Base-by-base conservation (phyloP, 2,113 vertebrate species). In the Osmerus eperlanus region DNA sequence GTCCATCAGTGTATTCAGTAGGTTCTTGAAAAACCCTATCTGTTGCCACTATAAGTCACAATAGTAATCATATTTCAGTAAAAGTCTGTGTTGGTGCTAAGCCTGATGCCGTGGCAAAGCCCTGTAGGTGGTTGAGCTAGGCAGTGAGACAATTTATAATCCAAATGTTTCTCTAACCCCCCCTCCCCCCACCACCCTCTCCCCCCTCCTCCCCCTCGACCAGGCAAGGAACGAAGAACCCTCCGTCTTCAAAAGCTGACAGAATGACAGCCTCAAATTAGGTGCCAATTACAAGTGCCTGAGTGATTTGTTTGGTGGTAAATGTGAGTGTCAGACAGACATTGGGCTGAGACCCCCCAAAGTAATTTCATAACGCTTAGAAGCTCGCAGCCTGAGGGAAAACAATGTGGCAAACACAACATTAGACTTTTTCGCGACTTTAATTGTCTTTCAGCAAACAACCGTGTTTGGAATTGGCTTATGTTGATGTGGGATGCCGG, bases 331-430 rank as follows among this genome's bases (percentile, higher is more conserved):
- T 80, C 87, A 79, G 70, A 51, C 70, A 82, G 71, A 88, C 86
- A 85, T 86, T 85, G 86, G 76, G 78, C 72, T 84, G 88, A 88
- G 85, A 88, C 82, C 80, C 85, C 84, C 84, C 83, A 62, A 86
- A 85, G 82, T 83, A 81, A 89, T 90, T 86, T 84, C 78, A 86
- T 82, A 80, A 80, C 47, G 23, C 68, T 77, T 80, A 77, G 78
- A 78, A 61, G 63, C 28, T 28, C 51, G 19, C 8, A 66, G 64
- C 72, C 54, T 19, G 52, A 25, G 76, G 71, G 65, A 61, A 81
- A 85, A 85, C 78, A 52, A 65, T 59, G 70, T 71, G 9, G 7
- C 41, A 79, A 77, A 59, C 68, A 69, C 41, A 79, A 63, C 70
- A 67, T 85, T 67, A 76, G 52, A 69, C 47, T 54, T 75, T 19